Percentiles rank a stretch among this genome's conserved stretches.
These are phyloP conservation scores for Heliconius sara DNA, from an alignment of 2,888 invertebrate species.

Conservation along the genomic window DNA sequence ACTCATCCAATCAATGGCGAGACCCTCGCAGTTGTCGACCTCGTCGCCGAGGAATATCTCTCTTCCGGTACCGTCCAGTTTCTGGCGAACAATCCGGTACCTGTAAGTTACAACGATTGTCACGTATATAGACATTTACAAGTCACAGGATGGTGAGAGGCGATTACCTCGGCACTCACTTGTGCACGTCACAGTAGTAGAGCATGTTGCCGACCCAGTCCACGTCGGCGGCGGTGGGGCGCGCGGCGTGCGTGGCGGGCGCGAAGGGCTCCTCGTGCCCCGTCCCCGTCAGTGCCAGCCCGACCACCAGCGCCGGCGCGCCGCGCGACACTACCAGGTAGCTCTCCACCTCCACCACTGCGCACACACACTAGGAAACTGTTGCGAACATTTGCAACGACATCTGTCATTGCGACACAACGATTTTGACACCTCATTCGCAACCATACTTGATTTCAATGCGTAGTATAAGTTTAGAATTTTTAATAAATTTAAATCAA, in stretches of 20 bases:
- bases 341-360: slow-evolving; percentile 83
- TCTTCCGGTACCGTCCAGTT: slow-evolving; percentile 83
- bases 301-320: slow-evolving; percentile 88
- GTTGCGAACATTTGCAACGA: too few species aligned
- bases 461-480: too few species aligned
- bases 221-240: slow-evolving; percentile 58
- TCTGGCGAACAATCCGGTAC: slow-evolving; percentile 86
- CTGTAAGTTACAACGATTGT: slow-evolving; percentile 53
- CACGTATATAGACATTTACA: too few species aligned
- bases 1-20: slow-evolving; percentile 94
- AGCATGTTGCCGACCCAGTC: slow-evolving; percentile 46
- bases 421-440: too few species aligned
- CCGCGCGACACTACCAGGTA: slow-evolving; percentile 84
- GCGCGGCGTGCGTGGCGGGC: slow-evolving; percentile 83
- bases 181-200: slow-evolving; percentile 49
- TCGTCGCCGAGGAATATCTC: slow-evolving; percentile 84
- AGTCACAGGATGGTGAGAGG: neutral
- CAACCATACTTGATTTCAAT: too few species aligned
- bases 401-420: too few species aligned
- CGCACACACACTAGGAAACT: neutral
- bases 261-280: slow-evolving; percentile 87
- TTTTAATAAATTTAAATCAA: too few species aligned
- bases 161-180: slow-evolving; percentile 31
- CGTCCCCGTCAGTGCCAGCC: slow-evolving; percentile 75
- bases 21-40: slow-evolving; percentile 87